A percentile compares a stretch with the other conserved stretches of the same genome.
These are phyloP conservation scores for Hydrozoanthus gracilis DNA, from an alignment of 92 coral and sea anemone genomes.

Conservation along the genomic window DNA sequence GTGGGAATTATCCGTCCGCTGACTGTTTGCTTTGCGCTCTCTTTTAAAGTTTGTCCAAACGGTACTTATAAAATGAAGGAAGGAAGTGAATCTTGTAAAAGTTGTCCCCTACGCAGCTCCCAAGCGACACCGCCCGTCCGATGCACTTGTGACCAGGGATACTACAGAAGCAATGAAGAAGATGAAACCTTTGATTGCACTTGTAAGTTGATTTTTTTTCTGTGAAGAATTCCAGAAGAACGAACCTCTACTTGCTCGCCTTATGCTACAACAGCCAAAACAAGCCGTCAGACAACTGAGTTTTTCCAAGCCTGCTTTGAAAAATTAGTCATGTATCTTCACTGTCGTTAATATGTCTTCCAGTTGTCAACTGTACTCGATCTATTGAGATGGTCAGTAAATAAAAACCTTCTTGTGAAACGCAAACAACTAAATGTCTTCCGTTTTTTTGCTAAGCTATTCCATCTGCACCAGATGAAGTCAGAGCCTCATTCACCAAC, in stretches of 20 bases:
- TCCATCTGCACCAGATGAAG: conserved; percentile 18
- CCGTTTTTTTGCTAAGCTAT: background rate
- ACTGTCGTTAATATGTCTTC: too few species aligned
- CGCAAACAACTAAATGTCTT: background rate
- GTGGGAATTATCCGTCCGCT: background rate
- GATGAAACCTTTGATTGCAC: conserved; percentile 16
- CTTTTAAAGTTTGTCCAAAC: background rate
- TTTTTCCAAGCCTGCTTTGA: too few species aligned
- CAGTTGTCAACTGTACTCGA: too few species aligned
- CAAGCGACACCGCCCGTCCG: background rate
- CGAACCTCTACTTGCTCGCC: too few species aligned
- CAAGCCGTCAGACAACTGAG: too few species aligned
- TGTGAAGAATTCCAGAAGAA: too few species aligned
- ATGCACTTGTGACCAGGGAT: conserved; percentile 10
- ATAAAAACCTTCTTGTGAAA: too few species aligned
- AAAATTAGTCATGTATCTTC: too few species aligned
- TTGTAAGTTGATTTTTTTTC: background rate
- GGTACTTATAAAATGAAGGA: background rate
- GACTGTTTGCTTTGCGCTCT: background rate
- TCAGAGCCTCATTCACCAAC: background rate
- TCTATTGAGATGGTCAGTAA: too few species aligned
- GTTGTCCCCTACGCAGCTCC: conserved; percentile 35
- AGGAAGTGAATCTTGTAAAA: conserved; percentile 7
- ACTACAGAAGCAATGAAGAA: conserved; percentile 18
- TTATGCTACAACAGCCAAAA: too few species aligned